Percentiles rank a stretch among this genome's conserved stretches.
Conservation (phyloP, 2,888 invertebrate genomes). For the Anoplius nigerrimus region DNA sequence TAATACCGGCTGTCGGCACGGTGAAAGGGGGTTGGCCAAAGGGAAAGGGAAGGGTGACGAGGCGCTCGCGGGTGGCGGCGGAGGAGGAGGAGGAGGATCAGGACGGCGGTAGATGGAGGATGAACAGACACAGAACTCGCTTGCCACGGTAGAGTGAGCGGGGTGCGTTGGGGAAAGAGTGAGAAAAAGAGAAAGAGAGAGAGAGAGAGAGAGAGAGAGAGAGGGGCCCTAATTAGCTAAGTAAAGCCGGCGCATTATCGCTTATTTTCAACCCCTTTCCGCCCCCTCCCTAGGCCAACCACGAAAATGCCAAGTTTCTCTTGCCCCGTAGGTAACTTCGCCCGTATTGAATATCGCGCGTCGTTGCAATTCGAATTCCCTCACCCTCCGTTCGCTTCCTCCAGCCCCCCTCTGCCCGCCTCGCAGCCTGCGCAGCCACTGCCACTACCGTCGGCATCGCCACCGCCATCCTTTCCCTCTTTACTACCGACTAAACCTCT, state of each 20-base stretch:
- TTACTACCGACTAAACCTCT: constrained; percentile 44
- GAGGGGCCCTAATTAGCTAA: constrained; percentile 73
- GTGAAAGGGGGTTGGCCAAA: constrained; percentile 49
- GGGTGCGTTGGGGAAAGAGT: not conserved
- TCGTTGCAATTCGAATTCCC: constrained; percentile 42
- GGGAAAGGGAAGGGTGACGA: constrained; percentile 36
- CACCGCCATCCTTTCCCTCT: constrained; percentile 25
- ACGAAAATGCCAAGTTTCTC: constrained; percentile 55
- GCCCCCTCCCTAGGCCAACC: constrained; percentile 24
- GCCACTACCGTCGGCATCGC: constrained; percentile 45
- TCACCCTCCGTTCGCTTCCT: constrained; percentile 17
- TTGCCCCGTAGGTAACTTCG: constrained; percentile 52
- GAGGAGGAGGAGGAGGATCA: constrained; percentile 33
- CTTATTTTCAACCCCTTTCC: constrained; percentile 70
- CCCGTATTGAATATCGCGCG: constrained; percentile 43
- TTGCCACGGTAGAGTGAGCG: not conserved
- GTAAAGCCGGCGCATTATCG: constrained; percentile 74
- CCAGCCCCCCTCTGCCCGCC: constrained; percentile 17
- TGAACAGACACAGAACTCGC: constrained; percentile 55
- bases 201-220: constrained; percentile 22
- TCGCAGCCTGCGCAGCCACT: not conserved
- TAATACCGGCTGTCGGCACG: constrained; percentile 61
- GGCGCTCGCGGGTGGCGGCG: constrained; percentile 31
- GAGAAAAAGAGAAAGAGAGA: constrained; percentile 25
- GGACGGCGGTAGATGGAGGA: constrained; percentile 46